Evolutionary conservation across 2,797 vertebrate species (phyloP).

Genomic region (Cyprinodon diabolis): DNA sequence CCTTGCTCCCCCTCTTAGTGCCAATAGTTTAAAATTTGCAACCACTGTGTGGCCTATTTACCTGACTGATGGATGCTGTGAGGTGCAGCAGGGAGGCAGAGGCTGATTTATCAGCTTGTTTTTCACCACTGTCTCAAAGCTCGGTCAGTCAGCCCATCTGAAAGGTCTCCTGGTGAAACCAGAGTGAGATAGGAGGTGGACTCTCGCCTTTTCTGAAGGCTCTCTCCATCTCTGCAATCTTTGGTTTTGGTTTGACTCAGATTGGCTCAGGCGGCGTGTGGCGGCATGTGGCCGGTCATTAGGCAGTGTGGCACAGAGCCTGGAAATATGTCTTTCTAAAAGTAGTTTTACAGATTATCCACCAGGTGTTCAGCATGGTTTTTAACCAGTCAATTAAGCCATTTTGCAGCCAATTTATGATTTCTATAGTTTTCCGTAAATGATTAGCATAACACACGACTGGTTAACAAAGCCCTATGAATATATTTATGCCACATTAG

Average conservation of each 20-base stretch:
- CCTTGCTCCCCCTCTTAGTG: slow-evolving; percentile 21
- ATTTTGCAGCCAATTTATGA: slow-evolving; percentile 26
- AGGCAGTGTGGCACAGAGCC: slow-evolving; percentile 10
- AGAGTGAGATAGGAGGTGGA: slow-evolving; percentile 11
- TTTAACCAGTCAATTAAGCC: slow-evolving; percentile 29
- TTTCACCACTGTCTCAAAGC: slow-evolving; percentile 58
- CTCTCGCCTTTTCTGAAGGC: slow-evolving; percentile 24
- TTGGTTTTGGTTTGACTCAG: slow-evolving; percentile 57
- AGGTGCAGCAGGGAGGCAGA: slow-evolving; percentile 42
- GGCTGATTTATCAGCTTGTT: slow-evolving; percentile 73
- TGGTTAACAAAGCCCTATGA: slow-evolving; percentile 23
- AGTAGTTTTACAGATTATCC: slow-evolving; percentile 8
- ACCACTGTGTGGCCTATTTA: slow-evolving; percentile 52
- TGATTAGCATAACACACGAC: slow-evolving; percentile 42
- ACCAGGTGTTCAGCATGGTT: slow-evolving; percentile 2
- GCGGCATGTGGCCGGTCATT: slow-evolving; percentile 34
- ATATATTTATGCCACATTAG: slow-evolving; percentile 33
- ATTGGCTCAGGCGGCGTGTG: slow-evolving; percentile 8
- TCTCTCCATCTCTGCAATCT: slow-evolving; percentile 12
- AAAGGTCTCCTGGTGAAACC: slow-evolving; percentile 43
- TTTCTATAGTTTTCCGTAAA: slow-evolving; percentile 7
- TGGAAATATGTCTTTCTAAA: slow-evolving; percentile 6
- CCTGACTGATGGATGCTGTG: slow-evolving; percentile 60
- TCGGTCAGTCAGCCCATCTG: slow-evolving; percentile 61
- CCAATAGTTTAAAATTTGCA: slow-evolving; percentile 57